Percentiles rank a stretch among this genome's conserved stretches.
Conservation (phyloP, 2,888 invertebrate genomes). For the Drosophila neutralis region DNA sequence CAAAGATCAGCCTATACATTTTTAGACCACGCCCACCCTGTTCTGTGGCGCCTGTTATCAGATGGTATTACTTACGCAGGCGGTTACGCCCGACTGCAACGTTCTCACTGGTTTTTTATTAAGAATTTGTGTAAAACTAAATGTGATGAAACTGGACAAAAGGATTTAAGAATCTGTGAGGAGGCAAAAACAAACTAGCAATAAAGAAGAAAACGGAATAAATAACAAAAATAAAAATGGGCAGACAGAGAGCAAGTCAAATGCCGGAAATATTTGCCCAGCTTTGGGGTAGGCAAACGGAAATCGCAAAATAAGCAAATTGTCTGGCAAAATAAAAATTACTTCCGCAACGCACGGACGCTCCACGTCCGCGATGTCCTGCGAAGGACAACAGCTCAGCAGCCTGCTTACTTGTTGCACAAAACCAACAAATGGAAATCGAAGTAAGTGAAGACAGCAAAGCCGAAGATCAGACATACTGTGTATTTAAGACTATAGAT, state of each 20-base stretch:
- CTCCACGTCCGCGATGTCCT: constrained; percentile 45
- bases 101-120: neutral
- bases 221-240: constrained; percentile 17
- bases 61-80: no score
- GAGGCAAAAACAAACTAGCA: constrained; percentile 6
- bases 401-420: constrained; percentile 54
- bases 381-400: constrained; percentile 27
- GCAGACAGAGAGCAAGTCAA: constrained; percentile 47
- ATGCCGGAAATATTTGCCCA: constrained; percentile 80
- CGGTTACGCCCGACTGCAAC: neutral
- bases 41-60: no score
- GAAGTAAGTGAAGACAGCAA: neutral
- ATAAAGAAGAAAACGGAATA: constrained; percentile 1
- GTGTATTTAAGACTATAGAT: neutral
- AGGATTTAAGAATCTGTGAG: constrained; percentile 38
- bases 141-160: constrained; percentile 22
- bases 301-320: constrained; percentile 85
- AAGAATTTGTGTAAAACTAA: constrained; percentile 24
- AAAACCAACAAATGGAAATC: constrained; percentile 10
- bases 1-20: no score
- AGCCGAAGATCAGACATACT: constrained; percentile 16
- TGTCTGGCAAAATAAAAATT: constrained; percentile 85
- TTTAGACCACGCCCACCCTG: no score
- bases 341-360: constrained; percentile 81
- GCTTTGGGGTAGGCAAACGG: constrained; percentile 70